A percentile compares a stretch with the other conserved stretches of the same genome.
Evolutionary conservation across 2,797 vertebrate genomes (phyloP).

Genomic region (Sebastes kiyomatsui): DNA sequence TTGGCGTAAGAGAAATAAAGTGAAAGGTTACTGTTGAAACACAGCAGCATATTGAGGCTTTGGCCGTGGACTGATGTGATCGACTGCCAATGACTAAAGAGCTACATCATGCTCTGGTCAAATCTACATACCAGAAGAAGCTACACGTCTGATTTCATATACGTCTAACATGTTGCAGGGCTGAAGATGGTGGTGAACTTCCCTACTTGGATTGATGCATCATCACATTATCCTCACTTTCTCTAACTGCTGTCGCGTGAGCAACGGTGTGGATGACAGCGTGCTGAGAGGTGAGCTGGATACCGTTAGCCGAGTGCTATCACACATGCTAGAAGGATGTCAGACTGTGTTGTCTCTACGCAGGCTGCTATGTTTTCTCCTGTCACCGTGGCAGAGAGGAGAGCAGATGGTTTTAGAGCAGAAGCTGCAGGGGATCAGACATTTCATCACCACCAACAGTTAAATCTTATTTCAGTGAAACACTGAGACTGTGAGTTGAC

Average conservation of each 20-base stretch:
- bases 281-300: background rate
- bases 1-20: constrained; percentile 11
- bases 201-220: background rate
- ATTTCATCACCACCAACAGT: too few species aligned
- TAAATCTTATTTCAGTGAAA: background rate
- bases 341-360: background rate
- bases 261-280: too few species aligned
- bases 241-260: background rate
- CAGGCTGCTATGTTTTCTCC: background rate
- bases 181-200: background rate
- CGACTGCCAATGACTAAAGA: background rate
- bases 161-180: background rate
- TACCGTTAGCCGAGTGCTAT: background rate
- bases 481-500: background rate
- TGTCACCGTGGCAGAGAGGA: background rate
- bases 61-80: background rate
- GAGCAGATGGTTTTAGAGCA: background rate
- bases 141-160: background rate
- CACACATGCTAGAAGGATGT: background rate
- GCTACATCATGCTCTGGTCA: constrained; percentile 2
- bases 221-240: background rate
- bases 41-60: background rate
- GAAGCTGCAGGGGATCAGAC: background rate
- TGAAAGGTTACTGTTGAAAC: constrained; percentile 9
- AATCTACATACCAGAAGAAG: background rate